Evolutionary conservation across 92 coral and sea anemone genomes (phyloP).

Genomic region (Porites cylindrica): DNA sequence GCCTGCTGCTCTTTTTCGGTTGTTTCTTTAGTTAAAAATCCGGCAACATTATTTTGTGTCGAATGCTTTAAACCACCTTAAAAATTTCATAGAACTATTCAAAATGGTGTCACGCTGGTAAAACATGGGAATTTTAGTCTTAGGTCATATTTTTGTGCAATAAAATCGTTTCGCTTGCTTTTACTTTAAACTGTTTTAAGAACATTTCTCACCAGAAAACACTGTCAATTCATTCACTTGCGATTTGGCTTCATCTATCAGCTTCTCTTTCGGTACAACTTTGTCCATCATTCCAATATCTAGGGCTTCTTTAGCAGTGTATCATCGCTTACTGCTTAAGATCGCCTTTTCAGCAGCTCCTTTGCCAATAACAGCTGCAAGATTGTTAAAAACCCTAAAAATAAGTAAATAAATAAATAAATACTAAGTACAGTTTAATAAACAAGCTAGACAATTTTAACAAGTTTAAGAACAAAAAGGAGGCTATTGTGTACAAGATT

Average conservation of each 20-base stretch:
- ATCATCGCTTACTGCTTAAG: slow-evolving; percentile 60
- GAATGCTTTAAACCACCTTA: too few species aligned
- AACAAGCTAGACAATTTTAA: too few species aligned
- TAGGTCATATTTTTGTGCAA: too few species aligned
- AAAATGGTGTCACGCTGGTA: too few species aligned
- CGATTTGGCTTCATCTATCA: slow-evolving; percentile 63
- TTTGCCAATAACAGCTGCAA: slow-evolving; percentile 70
- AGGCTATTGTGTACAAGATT: too few species aligned
- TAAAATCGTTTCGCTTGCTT: too few species aligned
- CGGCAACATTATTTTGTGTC: too few species aligned
- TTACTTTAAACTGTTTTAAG: not conserved
- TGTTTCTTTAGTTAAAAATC: too few species aligned
- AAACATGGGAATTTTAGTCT: too few species aligned
- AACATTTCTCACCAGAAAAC: slow-evolving; percentile 52
- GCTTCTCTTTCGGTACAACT: slow-evolving; percentile 65
- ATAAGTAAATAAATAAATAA: not conserved
- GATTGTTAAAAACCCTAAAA: slow-evolving; percentile 63
- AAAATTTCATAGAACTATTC: too few species aligned
- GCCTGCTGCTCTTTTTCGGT: too few species aligned
- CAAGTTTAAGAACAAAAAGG: too few species aligned
- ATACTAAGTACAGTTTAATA: not conserved
- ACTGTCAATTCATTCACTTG: slow-evolving; percentile 75
- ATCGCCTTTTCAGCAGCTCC: slow-evolving; percentile 67
- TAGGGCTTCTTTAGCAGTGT: slow-evolving; percentile 71
- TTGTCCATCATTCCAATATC: slow-evolving; percentile 71